Evolutionary conservation across 30 jellyfish, hydroid and myxozoan species (phyloP), one percentile per base, ranked within the genome.

Genomic region (Hydractinia echinata): DNA sequence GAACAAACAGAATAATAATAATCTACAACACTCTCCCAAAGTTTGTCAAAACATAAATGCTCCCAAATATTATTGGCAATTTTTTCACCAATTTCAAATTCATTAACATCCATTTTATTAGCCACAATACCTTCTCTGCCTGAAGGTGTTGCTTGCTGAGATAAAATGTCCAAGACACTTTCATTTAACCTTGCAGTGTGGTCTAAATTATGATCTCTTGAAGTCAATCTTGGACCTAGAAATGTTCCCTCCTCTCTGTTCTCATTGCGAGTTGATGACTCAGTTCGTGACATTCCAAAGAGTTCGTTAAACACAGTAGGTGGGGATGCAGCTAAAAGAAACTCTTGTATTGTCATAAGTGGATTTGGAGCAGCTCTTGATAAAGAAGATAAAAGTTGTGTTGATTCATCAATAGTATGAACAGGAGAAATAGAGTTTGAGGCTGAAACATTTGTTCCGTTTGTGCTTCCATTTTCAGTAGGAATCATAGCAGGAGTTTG

Each of bases 1-100:
- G 96, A 82, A 66, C 95, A 92, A n/a, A 84, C 77, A 10, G 98
- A 92, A 61, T 81, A 92, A 60, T 86, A 92, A 83, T 92, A 87
- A 61, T 92, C 96, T 44, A 92, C 54, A 10, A 87, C 95, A 71
- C 73, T 86, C 58, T 87, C 80, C 98, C 98, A 92, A 16, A 91
- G 85, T 84, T 83, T 92, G 64, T 92, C 95, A 10, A 92, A 48
- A 10, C 92, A 86, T 73, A 87, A 14, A 48, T 78, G 86, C 56
- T 92, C 93, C 96, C 95, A 92, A 20, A 79, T 88, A 55, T 85
- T 52, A 5, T 61, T 82, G 15, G 83, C 8, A 15, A n/a, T 54
- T 54, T 77, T 77, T 30, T 30, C 81, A 19, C 60, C 61, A 30
- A 71, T 30, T 7, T 71, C 81, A 71, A 71, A 71, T 19, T 71